Evolutionary conservation across 2,113 vertebrate genomes (phyloP).

Genomic region (Hippocampus guttulatus): DNA sequence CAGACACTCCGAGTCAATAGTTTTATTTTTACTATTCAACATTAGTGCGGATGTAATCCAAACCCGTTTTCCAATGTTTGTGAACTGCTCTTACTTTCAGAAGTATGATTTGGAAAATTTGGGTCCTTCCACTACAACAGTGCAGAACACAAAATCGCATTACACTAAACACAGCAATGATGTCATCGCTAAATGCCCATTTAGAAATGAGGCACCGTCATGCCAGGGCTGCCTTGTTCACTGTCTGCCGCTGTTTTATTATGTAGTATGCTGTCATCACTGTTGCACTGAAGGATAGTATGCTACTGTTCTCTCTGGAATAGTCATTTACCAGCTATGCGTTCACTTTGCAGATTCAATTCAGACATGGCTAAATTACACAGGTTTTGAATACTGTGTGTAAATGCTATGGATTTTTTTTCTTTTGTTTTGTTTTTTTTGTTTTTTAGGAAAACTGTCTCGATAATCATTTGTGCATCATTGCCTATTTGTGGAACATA

Average conservation of each 20-base stretch:
- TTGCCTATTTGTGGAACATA: not conserved
- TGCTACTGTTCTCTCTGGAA: not conserved
- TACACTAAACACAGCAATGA: conserved; percentile 1
- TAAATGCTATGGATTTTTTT: too few relatives aligned
- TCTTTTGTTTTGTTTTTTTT: not conserved
- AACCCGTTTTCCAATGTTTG: not conserved
- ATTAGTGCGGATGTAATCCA: not conserved
- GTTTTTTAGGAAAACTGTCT: not conserved
- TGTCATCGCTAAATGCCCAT: conserved; percentile 1
- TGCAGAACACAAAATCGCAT: not conserved
- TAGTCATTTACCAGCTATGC: not conserved
- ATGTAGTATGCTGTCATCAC: not conserved
- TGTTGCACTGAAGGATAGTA: not conserved
- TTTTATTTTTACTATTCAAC: not conserved
- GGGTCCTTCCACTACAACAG: not conserved
- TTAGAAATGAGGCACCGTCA: not conserved
- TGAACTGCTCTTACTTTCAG: not conserved
- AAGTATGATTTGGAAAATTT: conserved; percentile 1
- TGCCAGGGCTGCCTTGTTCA: not conserved
- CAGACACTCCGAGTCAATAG: not conserved
- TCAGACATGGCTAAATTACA: not conserved
- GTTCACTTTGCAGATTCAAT: not conserved
- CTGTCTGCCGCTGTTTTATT: not conserved
- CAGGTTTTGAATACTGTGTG: too few relatives aligned
- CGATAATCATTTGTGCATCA: not conserved